These are phyloP conservation scores for Galendromus occidentalis DNA, from an alignment of 1,140 invertebrate species.

Conservation along the genomic window DNA sequence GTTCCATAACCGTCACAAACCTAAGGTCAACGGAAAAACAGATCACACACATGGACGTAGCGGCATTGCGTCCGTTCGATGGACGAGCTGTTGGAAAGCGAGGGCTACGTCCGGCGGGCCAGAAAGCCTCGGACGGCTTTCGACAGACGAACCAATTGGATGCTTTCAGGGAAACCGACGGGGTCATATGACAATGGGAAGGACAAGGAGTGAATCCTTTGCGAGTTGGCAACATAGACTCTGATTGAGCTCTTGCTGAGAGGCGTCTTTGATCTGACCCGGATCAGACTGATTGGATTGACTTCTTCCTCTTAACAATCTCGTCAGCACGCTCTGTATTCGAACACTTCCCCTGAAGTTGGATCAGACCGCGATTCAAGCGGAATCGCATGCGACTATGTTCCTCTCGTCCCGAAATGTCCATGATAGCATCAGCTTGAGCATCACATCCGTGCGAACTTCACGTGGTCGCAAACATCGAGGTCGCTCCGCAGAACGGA, in stretches of 20 bases:
- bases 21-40: no score
- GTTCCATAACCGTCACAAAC: no score
- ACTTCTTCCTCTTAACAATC: neutral
- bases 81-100: no score
- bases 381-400: neutral
- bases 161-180: neutral
- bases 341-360: neutral
- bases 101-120: neutral
- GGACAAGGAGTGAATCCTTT: slow-evolving; percentile 12
- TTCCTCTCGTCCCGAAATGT: no score
- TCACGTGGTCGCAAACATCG: no score
- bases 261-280: slow-evolving; percentile 7
- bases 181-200: neutral
- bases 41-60: no score
- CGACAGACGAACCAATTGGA: neutral
- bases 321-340: neutral
- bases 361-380: neutral
- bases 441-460: no score
- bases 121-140: neutral
- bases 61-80: no score
- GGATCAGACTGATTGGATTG: slow-evolving; percentile 10
- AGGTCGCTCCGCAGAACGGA: no score
- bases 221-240: neutral
- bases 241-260: slow-evolving; percentile 1
- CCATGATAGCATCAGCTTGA: no score